Evolutionary conservation across 2,113 vertebrate genomes (phyloP).

Genomic region (Phyllopteryx taeniolatus): DNA sequence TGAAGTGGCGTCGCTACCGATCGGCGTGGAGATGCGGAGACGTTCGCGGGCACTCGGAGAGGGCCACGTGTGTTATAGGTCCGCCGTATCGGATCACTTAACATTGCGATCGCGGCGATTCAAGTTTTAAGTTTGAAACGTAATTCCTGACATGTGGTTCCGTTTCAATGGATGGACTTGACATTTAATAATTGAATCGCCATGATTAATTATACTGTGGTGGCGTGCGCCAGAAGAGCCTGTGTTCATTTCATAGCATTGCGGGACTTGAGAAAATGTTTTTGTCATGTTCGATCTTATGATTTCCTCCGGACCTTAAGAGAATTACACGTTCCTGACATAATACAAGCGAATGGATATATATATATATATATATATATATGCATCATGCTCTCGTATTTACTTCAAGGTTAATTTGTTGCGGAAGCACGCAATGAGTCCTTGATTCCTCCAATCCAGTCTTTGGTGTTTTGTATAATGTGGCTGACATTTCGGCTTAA

Average conservation of each 20-base stretch:
- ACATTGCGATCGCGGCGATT: no score
- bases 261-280: no score
- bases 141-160: no score
- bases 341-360: slow-evolving; percentile 11
- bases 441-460: slow-evolving; percentile 35
- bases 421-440: slow-evolving; percentile 36
- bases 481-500: slow-evolving; percentile 55
- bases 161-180: neutral
- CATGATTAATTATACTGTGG: slow-evolving; percentile 24
- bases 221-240: slow-evolving; percentile 37
- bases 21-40: no score
- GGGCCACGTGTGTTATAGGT: no score
- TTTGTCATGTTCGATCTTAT: no score
- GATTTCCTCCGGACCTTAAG: neutral
- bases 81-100: no score
- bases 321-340: slow-evolving; percentile 1
- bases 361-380: neutral
- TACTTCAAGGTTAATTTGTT: slow-evolving; percentile 65
- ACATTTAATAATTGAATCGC: slow-evolving; percentile 18
- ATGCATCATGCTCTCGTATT: slow-evolving; percentile 33
- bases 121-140: neutral
- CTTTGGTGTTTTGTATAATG: slow-evolving; percentile 36
- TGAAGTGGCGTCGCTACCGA: no score
- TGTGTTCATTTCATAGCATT: slow-evolving; percentile 11
- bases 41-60: no score